Base-by-base conservation (phyloP, 2,797 vertebrate genomes). In the Morus bassanus region DNA sequence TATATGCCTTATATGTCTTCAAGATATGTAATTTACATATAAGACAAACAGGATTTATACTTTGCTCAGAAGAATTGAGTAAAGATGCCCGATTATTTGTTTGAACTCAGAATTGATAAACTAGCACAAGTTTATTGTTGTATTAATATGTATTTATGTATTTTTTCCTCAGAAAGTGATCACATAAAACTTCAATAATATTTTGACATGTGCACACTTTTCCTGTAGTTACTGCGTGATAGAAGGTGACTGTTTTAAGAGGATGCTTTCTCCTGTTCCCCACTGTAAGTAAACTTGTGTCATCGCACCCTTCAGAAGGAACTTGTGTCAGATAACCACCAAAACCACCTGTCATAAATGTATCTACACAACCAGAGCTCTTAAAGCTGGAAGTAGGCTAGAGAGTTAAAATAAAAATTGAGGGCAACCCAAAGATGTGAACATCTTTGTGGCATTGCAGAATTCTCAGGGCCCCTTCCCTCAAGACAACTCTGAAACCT, bases 401-500 rank as follows among this genome's bases (percentile, higher is more conserved):
- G 35, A 46, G 50, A 73, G 21, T 81, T 90, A 53, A 78, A 85
- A 46, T 54, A 53, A 69, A 89, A 77, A 85, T 39, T 63, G 54
- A 91, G 45, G 50, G 51, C 65, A 89, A 27, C 15, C 27, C 43
- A 85, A 88, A 95, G 86, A 85, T 53, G 9, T 1, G 18, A 70
- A 48, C 11, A 7, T 56, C 89, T 72, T 89, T 74, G 21, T 59
- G n/a, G 37, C 27, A 35, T 23, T 59, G 24, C 11, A 23, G n/a
- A 89, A 89, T 91, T 89, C 91, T 97, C 94, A 88, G 96, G 91
- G 43, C 53, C 17, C 16, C 13, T 93, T 96, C 41, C 51, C 43
- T 89, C 70, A 79, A 69, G 43, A 50, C 33, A 51, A 13, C 30
- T 90, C 67, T 56, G 59, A 82, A 79, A 74, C 35, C 6, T 67